Conservation (phyloP, 2,797 vertebrate species). For the Psittacula derbiana region DNA sequence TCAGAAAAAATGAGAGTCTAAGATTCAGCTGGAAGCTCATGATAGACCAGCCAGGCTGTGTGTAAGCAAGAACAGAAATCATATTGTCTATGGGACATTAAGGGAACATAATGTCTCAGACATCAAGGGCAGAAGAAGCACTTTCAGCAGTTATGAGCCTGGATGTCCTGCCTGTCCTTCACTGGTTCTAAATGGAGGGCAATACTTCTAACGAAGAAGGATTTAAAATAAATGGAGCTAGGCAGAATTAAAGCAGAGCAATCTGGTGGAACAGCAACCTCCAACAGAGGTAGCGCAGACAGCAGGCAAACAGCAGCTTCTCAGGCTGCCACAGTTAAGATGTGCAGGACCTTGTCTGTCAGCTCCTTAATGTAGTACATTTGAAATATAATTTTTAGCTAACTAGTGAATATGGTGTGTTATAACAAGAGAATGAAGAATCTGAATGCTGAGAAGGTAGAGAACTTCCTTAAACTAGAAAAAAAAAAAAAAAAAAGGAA, state of each 20-base stretch:
- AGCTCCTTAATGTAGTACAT: background rate
- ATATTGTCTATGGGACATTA: background rate
- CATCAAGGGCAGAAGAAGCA: background rate
- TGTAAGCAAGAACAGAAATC: background rate
- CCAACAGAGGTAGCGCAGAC: background rate
- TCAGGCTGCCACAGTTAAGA: background rate
- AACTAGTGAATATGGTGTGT: background rate
- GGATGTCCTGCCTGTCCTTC: background rate
- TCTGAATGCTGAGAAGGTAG: background rate
- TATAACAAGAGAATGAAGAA: fast-evolving
- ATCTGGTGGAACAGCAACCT: background rate
- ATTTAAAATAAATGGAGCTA: background rate
- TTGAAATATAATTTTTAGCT: background rate
- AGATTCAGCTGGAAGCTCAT: background rate
- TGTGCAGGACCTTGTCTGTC: background rate
- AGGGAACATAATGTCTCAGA: background rate
- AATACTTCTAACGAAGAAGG: background rate
- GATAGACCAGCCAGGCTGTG: background rate
- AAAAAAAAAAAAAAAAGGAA: background rate
- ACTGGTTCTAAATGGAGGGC: background rate
- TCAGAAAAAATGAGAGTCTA: background rate
- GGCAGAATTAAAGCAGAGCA: background rate
- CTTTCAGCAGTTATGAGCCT: background rate
- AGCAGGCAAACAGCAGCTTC: background rate
- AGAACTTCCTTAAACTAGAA: background rate